phyloP scores from a whole-genome alignment of 2,797 vertebrate genomes.

The Cuculus canorus region DNA sequence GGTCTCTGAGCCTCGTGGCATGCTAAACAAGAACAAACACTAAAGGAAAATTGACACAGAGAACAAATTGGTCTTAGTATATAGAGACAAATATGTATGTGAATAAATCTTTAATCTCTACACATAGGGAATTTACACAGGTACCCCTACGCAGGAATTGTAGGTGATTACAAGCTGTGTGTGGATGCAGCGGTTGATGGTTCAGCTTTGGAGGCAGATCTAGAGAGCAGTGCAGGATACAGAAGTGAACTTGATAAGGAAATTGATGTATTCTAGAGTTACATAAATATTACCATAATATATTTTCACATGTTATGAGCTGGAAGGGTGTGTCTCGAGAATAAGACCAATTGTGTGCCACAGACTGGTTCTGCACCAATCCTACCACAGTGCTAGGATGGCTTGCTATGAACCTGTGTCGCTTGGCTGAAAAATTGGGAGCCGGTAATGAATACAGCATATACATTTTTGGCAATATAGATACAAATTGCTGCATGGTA shows the following conservation, averaged over 20 bases:
- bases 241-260: background rate
- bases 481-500: background rate
- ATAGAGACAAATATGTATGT: background rate
- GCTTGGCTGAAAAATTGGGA: background rate
- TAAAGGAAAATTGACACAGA: background rate
- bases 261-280: background rate
- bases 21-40: fast-evolving
- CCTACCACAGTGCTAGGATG: background rate
- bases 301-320: background rate
- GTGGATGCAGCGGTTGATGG: fast-evolving
- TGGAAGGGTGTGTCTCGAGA: background rate
- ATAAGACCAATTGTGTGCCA: too few relatives aligned
- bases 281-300: background rate
- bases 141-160: background rate
- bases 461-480: background rate
- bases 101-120: background rate
- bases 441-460: background rate
- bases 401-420: background rate
- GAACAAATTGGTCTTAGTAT: background rate
- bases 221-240: background rate
- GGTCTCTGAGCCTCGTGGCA: background rate
- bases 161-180: background rate
- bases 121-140: background rate
- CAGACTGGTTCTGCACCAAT: background rate
- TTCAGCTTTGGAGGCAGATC: background rate